Evolutionary conservation across 2,113 vertebrate species (phyloP), one percentile per base, ranked within the genome.

Genomic region (Tupaia tana): DNA sequence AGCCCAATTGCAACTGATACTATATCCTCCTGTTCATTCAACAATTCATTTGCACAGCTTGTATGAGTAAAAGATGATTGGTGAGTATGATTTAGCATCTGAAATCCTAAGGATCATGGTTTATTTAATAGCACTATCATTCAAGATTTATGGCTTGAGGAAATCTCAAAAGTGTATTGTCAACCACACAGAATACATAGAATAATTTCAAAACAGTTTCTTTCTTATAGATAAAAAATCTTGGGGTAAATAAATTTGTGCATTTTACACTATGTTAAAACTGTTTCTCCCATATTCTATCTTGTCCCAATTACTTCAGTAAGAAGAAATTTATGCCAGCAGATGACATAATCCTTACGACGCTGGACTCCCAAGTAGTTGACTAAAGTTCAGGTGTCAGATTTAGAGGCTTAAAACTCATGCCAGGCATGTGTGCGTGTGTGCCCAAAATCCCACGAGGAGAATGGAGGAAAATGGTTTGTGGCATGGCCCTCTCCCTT

Each of bases 221-320:
- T 90, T 90, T 13, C 24, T 91, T 95, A 67, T 43, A 61, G 13
- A 3, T 93, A 87, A 8, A 94, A 94, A 96, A 75, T 78, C 77
- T 94, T 93, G 58, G 24, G 54, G 16, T 79, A 73, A 94, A 84
- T 86, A 90, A 4, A 22, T 34, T 74, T 25, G 78, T 58, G 6
- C 9, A 80, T 58, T 84, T 89, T 71, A 92, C 25, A 89, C 25
- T n/a, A 58, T 58, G 7, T 66, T 90, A 88, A 91, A 84, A 67
- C 2, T 2, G 61, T 73, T 84, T 89, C 18, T 67, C 25, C n/a
- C 13, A 61, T 87, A 83, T 61, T 1, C 8, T 89, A 22, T 7
- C 25, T 79, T 80, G 19, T 87, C 9, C 18, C 6, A 52, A 43
- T 0, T 85, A 79, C 15, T 24, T 54, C 34, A 79, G 24, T 67